phyloP scores from a whole-genome alignment of 2,113 vertebrate species.

The Bos javanicus region DNA sequence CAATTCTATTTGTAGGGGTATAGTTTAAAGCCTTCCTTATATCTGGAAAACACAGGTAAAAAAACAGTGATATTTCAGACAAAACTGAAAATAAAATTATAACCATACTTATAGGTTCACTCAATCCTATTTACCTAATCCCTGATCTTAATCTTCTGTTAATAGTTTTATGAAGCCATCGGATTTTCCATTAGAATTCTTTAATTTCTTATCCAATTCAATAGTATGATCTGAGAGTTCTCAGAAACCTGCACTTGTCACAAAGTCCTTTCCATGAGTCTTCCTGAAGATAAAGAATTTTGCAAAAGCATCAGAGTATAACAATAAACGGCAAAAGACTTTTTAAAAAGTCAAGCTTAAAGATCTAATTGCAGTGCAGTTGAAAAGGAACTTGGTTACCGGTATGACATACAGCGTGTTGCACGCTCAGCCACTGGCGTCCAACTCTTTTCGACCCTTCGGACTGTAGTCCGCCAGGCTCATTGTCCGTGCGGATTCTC shows the following conservation, averaged over 20 bases:
- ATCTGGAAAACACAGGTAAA: not conserved
- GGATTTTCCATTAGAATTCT: not conserved
- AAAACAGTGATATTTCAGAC: not conserved
- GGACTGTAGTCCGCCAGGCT: rapidly evolving
- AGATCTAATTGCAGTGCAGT: not conserved
- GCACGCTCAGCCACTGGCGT: rapidly evolving
- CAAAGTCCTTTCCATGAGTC: not conserved
- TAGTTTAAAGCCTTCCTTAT: not conserved
- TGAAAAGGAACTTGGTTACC: not conserved
- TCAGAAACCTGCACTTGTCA: not conserved
- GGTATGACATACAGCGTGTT: rapidly evolving
- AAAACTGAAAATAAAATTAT: not conserved
- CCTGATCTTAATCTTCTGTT: not conserved
- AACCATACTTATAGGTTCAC: not conserved
- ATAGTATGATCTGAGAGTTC: not conserved
- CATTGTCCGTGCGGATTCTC: not conserved
- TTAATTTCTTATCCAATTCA: not conserved
- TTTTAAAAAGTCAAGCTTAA: not conserved
- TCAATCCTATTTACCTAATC: not conserved
- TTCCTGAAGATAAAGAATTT: not conserved
- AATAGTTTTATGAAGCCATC: not conserved
- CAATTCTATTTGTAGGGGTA: not conserved
- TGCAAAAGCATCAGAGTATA: not conserved
- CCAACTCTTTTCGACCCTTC: rapidly evolving
- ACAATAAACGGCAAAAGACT: not conserved